phyloP scores from a whole-genome alignment of 1,140 invertebrate species.

The Drosophila kikkawai region DNA sequence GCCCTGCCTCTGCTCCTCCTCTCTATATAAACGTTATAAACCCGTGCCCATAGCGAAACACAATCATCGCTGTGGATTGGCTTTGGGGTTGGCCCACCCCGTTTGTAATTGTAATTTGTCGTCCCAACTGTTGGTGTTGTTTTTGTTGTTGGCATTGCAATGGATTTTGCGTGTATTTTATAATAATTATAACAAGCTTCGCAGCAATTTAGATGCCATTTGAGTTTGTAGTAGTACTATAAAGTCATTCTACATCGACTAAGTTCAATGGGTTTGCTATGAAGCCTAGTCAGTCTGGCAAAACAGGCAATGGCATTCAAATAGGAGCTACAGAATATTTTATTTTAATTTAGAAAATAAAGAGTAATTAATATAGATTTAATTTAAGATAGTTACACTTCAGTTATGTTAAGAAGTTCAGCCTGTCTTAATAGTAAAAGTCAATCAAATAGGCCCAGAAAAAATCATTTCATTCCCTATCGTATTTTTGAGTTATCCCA shows the following conservation, averaged over 20 bases:
- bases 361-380: background rate
- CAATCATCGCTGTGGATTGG: constrained; percentile 36
- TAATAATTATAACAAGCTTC: constrained; percentile 75
- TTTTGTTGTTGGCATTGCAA: constrained; percentile 40
- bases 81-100: constrained; percentile 55
- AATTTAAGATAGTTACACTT: background rate
- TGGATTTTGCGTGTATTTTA: constrained; percentile 59
- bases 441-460: background rate
- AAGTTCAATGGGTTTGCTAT: constrained; percentile 19
- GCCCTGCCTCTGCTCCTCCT: constrained; percentile 41
- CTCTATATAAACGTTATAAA: constrained; percentile 7
- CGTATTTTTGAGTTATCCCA: background rate
- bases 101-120: constrained; percentile 69
- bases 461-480: background rate
- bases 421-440: background rate
- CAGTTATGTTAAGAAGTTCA: background rate
- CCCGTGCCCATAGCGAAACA: constrained; percentile 49
- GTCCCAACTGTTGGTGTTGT: constrained; percentile 28
- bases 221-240: constrained; percentile 17
- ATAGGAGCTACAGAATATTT: background rate
- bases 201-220: constrained; percentile 63
- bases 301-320: background rate
- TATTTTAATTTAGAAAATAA: background rate
- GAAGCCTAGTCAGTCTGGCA: constrained; percentile 9
- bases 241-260: constrained; percentile 29